phyloP scores from a whole-genome alignment of 2,888 invertebrate species.

The Acleris emargana region DNA sequence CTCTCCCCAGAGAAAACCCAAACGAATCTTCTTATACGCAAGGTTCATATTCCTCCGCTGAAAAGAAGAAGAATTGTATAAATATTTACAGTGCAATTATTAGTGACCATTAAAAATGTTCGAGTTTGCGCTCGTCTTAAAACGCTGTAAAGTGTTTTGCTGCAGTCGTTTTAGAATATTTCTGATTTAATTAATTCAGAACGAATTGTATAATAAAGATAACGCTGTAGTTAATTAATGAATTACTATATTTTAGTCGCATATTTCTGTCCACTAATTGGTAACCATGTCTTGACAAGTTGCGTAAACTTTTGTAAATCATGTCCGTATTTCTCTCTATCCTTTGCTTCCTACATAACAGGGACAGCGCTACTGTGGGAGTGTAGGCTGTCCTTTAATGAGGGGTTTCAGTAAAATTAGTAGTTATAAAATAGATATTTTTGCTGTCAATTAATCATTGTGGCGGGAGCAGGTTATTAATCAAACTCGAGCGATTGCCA shows the following conservation, averaged over 20 bases:
- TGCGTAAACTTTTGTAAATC: slow-evolving; percentile 17
- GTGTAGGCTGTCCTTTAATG: slow-evolving; percentile 36
- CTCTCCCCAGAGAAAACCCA: background rate
- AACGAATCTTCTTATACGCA: background rate
- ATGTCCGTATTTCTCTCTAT: background rate
- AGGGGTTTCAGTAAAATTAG: slow-evolving; percentile 40
- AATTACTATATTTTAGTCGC: slow-evolving; percentile 15
- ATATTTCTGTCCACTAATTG: slow-evolving; percentile 18
- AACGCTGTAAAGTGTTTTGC: slow-evolving; percentile 3
- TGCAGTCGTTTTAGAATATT: background rate
- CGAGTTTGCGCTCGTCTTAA: background rate
- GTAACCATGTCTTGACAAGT: slow-evolving; percentile 20
- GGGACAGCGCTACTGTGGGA: background rate
- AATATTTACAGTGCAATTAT: slow-evolving; percentile 9
- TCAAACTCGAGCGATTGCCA: slow-evolving; percentile 71
- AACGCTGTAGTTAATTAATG: background rate
- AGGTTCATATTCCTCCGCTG: slow-evolving; percentile 1
- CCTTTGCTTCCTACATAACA: background rate
- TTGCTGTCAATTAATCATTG: slow-evolving; percentile 72
- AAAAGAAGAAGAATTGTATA: slow-evolving; percentile 2
- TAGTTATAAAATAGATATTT: slow-evolving; percentile 63
- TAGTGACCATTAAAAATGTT: slow-evolving; percentile 3
- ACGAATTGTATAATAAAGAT: background rate
- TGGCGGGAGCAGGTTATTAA: slow-evolving; percentile 58
- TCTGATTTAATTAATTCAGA: no score